phyloP scores from a whole-genome alignment of 2,888 invertebrate species.

The Trichacis sp. region DNA sequence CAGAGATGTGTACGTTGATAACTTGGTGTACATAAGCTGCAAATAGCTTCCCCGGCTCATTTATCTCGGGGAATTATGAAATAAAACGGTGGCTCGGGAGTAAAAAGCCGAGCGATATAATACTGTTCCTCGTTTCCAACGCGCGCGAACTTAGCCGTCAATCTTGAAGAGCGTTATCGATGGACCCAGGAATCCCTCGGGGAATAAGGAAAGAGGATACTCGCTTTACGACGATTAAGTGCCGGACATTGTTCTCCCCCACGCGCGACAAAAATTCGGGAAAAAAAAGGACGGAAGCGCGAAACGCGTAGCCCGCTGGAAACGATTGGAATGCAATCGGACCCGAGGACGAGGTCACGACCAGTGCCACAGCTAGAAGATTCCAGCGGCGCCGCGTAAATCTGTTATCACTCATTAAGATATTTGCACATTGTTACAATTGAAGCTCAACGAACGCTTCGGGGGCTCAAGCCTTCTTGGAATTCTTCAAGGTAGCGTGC shows the following conservation, averaged over 20 bases:
- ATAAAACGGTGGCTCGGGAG: background rate
- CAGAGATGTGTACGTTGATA: constrained; percentile 29
- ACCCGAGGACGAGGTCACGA: background rate
- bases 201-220: too few relatives aligned
- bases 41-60: constrained; percentile 1
- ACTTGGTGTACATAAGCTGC: constrained; percentile 4
- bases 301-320: background rate
- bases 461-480: too few relatives aligned
- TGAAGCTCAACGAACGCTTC: background rate
- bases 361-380: background rate
- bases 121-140: too few relatives aligned
- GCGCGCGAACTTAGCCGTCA: too few relatives aligned
- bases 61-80: background rate
- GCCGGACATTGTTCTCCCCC: background rate
- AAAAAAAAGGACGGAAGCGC: background rate
- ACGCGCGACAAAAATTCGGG: too few relatives aligned
- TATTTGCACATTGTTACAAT: background rate
- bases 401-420: constrained; percentile 1
- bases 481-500: too few relatives aligned
- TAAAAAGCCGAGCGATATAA: background rate
- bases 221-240: background rate
- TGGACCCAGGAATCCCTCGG: too few relatives aligned
- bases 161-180: too few relatives aligned
- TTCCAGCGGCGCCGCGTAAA: background rate
- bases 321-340: background rate